Evolutionary conservation across 2,113 vertebrate genomes (phyloP).

Genomic region (Lagenorhynchus albirostris): DNA sequence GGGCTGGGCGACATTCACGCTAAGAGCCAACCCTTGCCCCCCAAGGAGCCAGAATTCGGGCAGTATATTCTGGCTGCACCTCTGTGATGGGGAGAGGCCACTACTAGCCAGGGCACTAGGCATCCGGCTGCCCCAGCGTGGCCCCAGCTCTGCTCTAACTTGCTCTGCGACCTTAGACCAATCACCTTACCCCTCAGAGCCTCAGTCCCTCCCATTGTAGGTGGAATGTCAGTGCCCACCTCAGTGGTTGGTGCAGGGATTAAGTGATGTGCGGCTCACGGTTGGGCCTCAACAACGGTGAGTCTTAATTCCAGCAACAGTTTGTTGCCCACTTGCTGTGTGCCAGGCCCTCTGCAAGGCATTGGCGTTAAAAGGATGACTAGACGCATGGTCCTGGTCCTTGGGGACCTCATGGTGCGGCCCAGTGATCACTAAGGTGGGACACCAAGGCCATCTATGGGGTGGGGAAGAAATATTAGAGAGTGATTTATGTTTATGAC

Average conservation of each 20-base stretch:
- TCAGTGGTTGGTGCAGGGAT: neutral
- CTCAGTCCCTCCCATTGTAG: neutral
- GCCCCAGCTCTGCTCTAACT: neutral
- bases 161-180: neutral
- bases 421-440: accelerated
- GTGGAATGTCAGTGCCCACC: neutral
- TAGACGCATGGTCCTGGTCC: neutral
- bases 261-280: accelerated
- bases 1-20: neutral
- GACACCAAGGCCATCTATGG: accelerated
- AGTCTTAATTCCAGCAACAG: neutral
- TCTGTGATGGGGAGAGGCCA: neutral
- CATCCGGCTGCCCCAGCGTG: neutral
- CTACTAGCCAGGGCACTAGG: neutral
- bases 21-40: neutral
- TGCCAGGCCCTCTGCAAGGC: neutral
- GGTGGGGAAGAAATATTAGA: neutral
- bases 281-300: neutral
- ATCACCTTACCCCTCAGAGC: neutral
- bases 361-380: neutral
- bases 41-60: neutral
- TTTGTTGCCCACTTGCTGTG: neutral
- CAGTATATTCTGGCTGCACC: neutral
- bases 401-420: neutral
- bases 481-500: neutral